Percentiles rank a stretch among this genome's conserved stretches.
phyloP scores from a whole-genome alignment of 2,113 vertebrate species.

The Heloderma charlesbogerti region DNA sequence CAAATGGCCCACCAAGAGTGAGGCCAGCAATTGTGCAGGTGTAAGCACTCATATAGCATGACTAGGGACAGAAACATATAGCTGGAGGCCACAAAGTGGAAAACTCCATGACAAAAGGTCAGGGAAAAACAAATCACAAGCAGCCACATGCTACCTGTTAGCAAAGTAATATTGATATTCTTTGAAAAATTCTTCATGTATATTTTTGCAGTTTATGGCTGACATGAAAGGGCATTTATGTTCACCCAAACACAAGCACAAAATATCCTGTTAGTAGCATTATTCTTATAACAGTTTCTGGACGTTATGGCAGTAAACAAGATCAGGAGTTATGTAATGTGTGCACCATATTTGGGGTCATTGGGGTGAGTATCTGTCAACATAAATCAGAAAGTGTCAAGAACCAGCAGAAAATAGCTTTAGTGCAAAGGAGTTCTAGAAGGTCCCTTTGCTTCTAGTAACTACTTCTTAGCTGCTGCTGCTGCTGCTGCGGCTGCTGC shows the following conservation, averaged over 20 bases:
- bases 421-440: constrained; percentile 57
- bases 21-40: not conserved
- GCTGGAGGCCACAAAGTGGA: not conserved
- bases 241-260: not conserved
- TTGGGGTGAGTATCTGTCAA: constrained; percentile 31
- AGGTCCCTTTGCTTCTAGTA: constrained; percentile 66
- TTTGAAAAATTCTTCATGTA: not conserved
- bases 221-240: not conserved
- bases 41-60: not conserved
- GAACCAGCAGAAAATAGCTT: constrained; percentile 57
- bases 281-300: constrained; percentile 35
- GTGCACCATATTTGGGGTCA: constrained; percentile 8
- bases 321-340: constrained; percentile 39
- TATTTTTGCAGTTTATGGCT: not conserved
- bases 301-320: constrained; percentile 13
- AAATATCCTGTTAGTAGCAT: not conserved
- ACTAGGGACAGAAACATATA: not conserved
- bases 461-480: constrained; percentile 56
- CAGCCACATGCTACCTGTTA: not conserved
- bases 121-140: not conserved
- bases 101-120: not conserved
- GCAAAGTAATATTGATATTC: not conserved
- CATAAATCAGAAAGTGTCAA: constrained; percentile 56
- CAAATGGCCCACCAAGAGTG: not conserved
- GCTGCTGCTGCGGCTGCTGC: constrained; percentile 32